Conservation (phyloP, 2,113 vertebrate genomes). For the Melanostigma gelatinosum region DNA sequence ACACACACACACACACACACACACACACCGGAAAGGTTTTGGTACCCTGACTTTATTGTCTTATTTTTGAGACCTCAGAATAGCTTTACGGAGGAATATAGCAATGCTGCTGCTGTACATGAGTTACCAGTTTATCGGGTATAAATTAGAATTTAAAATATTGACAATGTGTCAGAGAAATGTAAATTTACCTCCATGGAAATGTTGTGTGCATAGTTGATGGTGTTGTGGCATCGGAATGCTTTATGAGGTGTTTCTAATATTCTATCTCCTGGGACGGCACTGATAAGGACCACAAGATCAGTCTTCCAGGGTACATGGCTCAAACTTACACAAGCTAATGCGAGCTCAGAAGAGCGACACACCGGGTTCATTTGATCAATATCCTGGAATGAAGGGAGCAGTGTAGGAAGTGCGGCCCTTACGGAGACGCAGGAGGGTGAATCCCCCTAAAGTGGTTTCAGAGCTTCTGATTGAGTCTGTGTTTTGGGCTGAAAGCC, state of each 20-base stretch:
- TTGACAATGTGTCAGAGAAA: background rate
- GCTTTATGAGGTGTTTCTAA: background rate
- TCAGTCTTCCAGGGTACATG: conserved; percentile 3
- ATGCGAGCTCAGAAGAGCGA: conserved; percentile 27
- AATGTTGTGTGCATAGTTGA: background rate
- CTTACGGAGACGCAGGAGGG: conserved; percentile 21
- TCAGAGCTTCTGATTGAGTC: conserved; percentile 63
- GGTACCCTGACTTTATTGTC: conserved; percentile 17
- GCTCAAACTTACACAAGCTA: conserved; percentile 42
- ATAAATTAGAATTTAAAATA: too few relatives aligned
- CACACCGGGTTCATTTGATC: conserved; percentile 56
- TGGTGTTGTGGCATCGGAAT: background rate
- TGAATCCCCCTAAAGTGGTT: conserved; percentile 55
- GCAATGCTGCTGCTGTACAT: background rate
- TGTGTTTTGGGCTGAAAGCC: conserved; percentile 48
- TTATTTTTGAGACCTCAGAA: conserved; percentile 37
- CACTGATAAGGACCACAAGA: conserved; percentile 28
- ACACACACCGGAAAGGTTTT: conserved; percentile 9
- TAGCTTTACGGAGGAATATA: conserved; percentile 30
- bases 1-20: background rate
- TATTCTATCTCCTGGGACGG: background rate
- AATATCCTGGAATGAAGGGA: conserved; percentile 34
- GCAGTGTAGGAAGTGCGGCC: background rate
- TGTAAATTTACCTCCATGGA: background rate
- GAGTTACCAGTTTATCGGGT: background rate